A percentile compares a stretch with the other conserved stretches of the same genome.
These are phyloP conservation scores for Lepidurus couesii DNA, from an alignment of 1,140 invertebrate genomes.

Conservation along the genomic window DNA sequence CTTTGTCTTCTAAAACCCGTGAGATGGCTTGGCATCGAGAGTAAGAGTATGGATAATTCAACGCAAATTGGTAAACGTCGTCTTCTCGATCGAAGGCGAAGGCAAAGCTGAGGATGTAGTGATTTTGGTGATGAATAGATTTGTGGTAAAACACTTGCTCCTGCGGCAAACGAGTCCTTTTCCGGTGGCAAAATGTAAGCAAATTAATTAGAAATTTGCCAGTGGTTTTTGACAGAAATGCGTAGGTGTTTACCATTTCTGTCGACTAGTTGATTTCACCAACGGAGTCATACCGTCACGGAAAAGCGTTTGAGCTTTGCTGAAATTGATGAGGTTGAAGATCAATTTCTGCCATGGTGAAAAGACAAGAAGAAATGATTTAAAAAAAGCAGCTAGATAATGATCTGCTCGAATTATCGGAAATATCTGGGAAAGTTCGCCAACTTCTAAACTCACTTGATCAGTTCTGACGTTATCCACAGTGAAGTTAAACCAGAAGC, in stretches of 20 bases:
- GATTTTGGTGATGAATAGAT: constrained; percentile 79
- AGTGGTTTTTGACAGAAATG: neutral
- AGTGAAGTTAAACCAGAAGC: constrained; percentile 97
- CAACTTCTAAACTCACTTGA: constrained; percentile 55
- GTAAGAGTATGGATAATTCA: constrained; percentile 91
- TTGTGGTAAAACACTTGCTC: constrained; percentile 89
- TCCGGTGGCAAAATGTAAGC: constrained; percentile 20
- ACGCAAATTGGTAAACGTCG: constrained; percentile 86
- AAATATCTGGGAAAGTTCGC: neutral
- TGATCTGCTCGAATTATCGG: constrained; percentile 22
- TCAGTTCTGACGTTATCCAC: constrained; percentile 92
- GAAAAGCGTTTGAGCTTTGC: constrained; percentile 83
- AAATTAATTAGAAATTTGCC: neutral
- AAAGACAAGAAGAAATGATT: constrained; percentile 32
- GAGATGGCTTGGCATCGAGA: constrained; percentile 79
- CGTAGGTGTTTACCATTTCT: constrained; percentile 70
- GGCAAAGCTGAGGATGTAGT: constrained; percentile 88
- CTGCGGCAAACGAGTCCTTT: constrained; percentile 74
- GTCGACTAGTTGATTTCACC: constrained; percentile 80
- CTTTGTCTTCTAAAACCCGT: constrained; percentile 62
- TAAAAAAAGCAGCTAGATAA: neutral
- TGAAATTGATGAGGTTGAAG: constrained; percentile 96
- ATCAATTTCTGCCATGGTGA: constrained; percentile 71
- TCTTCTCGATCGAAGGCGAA: constrained; percentile 91
- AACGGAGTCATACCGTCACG: constrained; percentile 85